Conservation (phyloP, 2,888 invertebrate genomes). For the Drosophila austrosaltans region DNA sequence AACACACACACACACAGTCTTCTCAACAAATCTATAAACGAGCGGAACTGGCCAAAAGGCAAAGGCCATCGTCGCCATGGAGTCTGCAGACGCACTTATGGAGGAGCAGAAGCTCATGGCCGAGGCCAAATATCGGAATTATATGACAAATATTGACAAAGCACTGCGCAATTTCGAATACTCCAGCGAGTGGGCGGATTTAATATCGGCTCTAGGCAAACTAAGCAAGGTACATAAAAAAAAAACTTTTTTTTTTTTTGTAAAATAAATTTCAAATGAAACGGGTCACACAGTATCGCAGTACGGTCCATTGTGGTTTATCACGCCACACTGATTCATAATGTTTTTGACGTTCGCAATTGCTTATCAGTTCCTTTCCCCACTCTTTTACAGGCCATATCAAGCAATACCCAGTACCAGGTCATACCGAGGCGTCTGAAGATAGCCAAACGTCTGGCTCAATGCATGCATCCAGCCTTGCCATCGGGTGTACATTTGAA, state of each 20-base stretch:
- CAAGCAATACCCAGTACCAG: constrained; percentile 91
- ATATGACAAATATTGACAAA: constrained; percentile 92
- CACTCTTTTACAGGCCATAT: constrained; percentile 86
- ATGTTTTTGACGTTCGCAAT: background rate
- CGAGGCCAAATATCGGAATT: constrained; percentile 92
- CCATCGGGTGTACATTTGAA: constrained; percentile 96
- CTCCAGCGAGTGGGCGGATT: constrained; percentile 97
- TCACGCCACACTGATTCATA: constrained; percentile 29
- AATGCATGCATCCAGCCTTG: constrained; percentile 96
- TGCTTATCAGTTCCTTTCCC: constrained; percentile 24
- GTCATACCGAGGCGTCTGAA: constrained; percentile 94
- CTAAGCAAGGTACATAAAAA: constrained; percentile 89
- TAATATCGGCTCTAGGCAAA: constrained; percentile 94
- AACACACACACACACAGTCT: background rate
- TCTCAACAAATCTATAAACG: background rate
- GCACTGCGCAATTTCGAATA: constrained; percentile 95
- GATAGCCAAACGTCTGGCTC: constrained; percentile 94
- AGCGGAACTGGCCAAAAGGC: constrained; percentile 15
- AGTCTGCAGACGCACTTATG: constrained; percentile 82
- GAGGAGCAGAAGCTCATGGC: constrained; percentile 92
- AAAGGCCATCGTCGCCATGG: constrained; percentile 69
- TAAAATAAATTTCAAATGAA: too few relatives aligned
- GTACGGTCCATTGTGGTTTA: background rate
- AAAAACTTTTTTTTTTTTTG: background rate
- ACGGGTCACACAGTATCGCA: background rate